Conservation (phyloP, 2,888 invertebrate genomes). For the Ichneumon xanthorius region DNA sequence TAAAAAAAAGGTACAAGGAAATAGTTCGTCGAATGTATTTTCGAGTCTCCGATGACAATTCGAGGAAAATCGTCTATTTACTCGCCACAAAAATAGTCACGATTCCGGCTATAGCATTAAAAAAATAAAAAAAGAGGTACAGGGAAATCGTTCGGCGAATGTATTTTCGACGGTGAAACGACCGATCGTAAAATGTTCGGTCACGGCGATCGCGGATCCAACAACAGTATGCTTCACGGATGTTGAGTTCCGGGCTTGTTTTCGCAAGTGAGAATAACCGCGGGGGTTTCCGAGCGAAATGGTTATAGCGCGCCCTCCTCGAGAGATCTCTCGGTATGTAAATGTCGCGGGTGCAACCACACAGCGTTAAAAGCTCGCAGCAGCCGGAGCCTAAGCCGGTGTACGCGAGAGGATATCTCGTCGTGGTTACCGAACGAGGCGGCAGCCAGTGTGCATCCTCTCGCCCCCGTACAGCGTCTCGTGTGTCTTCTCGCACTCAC, state of each 20-base stretch:
- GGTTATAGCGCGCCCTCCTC: constrained; percentile 55
- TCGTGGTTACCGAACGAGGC: constrained; percentile 11
- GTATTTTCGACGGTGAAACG: constrained; percentile 15
- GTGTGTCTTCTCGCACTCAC: constrained; percentile 50
- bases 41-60: constrained; percentile 14
- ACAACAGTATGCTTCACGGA: constrained; percentile 58
- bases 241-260: constrained; percentile 70
- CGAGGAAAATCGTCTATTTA: constrained; percentile 3
- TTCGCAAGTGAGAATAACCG: constrained; percentile 78
- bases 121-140: background rate
- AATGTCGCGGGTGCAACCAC: constrained; percentile 74
- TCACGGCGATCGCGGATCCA: constrained; percentile 18
- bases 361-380: constrained; percentile 57
- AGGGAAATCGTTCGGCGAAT: background rate
- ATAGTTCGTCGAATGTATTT: too few species aligned
- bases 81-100: background rate
- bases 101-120: background rate
- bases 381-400: constrained; percentile 15
- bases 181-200: background rate
- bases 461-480: constrained; percentile 52
- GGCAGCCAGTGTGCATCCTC: constrained; percentile 56
- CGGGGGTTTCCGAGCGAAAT: constrained; percentile 74
- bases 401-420: constrained; percentile 40
- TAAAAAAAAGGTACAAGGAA: too few species aligned
- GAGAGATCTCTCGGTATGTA: constrained; percentile 75